A percentile compares a stretch with the other conserved stretches of the same genome.
These are phyloP conservation scores for Hypena proboscidalis DNA, from an alignment of 2,888 invertebrate species.

Conservation along the genomic window DNA sequence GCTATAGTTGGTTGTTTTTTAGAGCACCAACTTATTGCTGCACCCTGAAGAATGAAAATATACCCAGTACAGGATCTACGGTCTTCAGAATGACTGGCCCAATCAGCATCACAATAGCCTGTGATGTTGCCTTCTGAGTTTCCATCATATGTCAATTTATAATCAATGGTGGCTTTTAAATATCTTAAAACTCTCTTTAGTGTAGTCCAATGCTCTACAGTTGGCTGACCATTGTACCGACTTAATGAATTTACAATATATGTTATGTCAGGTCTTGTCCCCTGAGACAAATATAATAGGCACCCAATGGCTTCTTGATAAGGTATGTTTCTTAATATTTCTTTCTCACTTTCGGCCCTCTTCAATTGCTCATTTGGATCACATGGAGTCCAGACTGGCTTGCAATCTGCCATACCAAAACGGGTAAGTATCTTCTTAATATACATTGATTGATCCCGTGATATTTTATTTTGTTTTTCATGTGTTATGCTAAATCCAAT, in stretches of 20 bases:
- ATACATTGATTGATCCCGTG: constrained; percentile 5
- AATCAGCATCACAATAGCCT: too few relatives aligned
- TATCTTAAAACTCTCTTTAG: constrained; percentile 3
- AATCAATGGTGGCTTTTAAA: not conserved
- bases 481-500: constrained; percentile 9
- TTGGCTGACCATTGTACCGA: constrained; percentile 9
- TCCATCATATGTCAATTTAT: not conserved
- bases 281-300: constrained; percentile 16
- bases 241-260: constrained; percentile 16
- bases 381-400: constrained; percentile 2
- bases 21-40: too few relatives aligned
- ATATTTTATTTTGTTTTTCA: constrained; percentile 3
- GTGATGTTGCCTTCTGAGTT: too few relatives aligned
- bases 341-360: not conserved
- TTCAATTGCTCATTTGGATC: not conserved
- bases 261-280: constrained; percentile 19
- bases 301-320: too few relatives aligned
- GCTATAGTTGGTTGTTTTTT: too few relatives aligned
- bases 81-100: too few relatives aligned
- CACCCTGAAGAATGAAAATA: too few relatives aligned
- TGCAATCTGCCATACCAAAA: constrained; percentile 4
- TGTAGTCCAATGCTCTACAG: constrained; percentile 1
- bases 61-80: too few relatives aligned
- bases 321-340: not conserved
- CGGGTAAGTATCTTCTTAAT: constrained; percentile 4